These are phyloP conservation scores for Selene dorsalis DNA, from an alignment of 2,797 vertebrate species.

Conservation along the genomic window DNA sequence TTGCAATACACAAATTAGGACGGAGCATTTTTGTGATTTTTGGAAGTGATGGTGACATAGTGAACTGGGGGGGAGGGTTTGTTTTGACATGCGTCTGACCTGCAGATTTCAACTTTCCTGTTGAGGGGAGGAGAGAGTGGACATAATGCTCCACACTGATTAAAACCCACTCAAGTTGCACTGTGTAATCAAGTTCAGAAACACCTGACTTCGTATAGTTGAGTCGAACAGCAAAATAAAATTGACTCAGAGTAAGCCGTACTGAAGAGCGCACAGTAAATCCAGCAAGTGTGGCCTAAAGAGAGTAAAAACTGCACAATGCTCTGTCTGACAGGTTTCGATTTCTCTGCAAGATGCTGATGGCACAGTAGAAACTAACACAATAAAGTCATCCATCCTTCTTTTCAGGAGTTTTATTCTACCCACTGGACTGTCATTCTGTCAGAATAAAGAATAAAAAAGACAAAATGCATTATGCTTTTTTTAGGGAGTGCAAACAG, in stretches of 20 bases:
- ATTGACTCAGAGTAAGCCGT: conserved; percentile 17
- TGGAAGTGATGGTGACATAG: background rate
- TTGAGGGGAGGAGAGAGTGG: background rate
- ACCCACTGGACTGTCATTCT: conserved; percentile 33
- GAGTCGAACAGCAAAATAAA: conserved; percentile 5
- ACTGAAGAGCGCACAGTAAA: background rate
- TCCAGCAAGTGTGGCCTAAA: conserved; percentile 11
- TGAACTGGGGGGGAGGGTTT: background rate
- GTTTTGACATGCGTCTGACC: background rate
- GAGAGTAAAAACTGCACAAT: conserved; percentile 7
- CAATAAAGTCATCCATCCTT: conserved; percentile 29
- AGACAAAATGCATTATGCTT: conserved; percentile 7
- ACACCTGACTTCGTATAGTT: conserved; percentile 11
- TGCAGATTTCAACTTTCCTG: conserved; percentile 7
- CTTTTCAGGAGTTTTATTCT: conserved; percentile 33
- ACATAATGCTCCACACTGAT: background rate
- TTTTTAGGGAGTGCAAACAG: too few species aligned
- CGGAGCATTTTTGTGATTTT: background rate
- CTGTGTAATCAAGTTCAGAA: background rate
- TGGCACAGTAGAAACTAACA: conserved; percentile 35
- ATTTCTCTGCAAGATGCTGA: conserved; percentile 28
- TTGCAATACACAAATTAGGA: conserved; percentile 12
- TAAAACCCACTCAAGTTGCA: background rate
- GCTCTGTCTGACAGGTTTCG: conserved; percentile 12
- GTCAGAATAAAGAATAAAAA: conserved; percentile 15